Evolutionary conservation across 2,888 invertebrate genomes (phyloP), one percentile per base, ranked within the genome.

Genomic region (Carcina quercana): DNA sequence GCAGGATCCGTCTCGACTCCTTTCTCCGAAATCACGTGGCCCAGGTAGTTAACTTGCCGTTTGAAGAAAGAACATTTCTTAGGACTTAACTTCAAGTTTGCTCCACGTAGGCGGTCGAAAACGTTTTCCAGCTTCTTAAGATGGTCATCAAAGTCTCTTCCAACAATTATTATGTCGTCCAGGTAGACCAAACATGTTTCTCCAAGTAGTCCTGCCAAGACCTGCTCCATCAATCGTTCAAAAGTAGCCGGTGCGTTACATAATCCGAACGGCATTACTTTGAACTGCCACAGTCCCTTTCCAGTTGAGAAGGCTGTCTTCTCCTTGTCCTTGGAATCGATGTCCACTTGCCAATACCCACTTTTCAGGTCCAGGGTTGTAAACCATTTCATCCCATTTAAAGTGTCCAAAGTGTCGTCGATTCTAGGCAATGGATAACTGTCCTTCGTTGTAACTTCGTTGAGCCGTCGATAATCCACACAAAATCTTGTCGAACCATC

Each of bases 281-380:
- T 37, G 12, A 37, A 40, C 2, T 35, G 28, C 13, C 24, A 40
- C 1, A 33, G 12, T 0, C 40, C 40, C 8, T 28, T 31, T 1
- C 37, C 37, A 1, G 37, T 17, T 1, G 24, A 25, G 12, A 41
- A 38, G 3, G 46, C 40, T 5, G 46, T 43, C 22, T 42, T 45
- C 17, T 40, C 39, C 24, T 28, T 43, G 12, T 34, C 35, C 1
- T 12, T 12, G 2, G 7, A 24, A 2, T 41, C 35, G 1, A 47
- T 14, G 0, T 37, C 34, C 5, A 47, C 35, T 24, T 47, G 47
- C 43, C 46, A 47, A 31, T 43, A 47, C 0, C 44, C 44, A 1
- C 41, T 40, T 19, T 33, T 32, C 7, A 43, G 15, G 13, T 46
- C 43, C 5, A 46, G 7, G 0, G 44, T 41, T 7, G 26, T 30